These are phyloP conservation scores for Amphiduros pacificus DNA, from an alignment of 2,888 invertebrate species.

Conservation along the genomic window DNA sequence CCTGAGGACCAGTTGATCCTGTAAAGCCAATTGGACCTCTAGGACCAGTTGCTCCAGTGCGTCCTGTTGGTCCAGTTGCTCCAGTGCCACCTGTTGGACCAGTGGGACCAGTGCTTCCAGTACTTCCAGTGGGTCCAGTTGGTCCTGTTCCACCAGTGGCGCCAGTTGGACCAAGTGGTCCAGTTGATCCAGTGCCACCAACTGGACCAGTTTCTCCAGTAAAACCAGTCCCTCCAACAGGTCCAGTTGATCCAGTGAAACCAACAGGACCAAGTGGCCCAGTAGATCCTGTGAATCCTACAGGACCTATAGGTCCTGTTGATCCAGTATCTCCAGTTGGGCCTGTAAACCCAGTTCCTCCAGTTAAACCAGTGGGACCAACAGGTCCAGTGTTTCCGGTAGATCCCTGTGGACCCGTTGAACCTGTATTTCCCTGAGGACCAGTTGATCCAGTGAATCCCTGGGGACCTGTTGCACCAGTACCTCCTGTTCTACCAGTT, in stretches of 20 bases:
- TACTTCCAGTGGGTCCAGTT: neutral
- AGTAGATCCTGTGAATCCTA: constrained; percentile 14
- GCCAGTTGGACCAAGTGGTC: constrained; percentile 21
- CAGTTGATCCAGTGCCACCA: constrained; percentile 14
- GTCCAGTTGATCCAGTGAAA: constrained; percentile 11
- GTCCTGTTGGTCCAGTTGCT: neutral
- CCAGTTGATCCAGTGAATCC: constrained; percentile 25
- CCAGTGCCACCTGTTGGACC: constrained; percentile 10
- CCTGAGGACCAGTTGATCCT: constrained; percentile 1
- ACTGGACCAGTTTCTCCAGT: constrained; percentile 9
- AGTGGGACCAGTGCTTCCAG: constrained; percentile 11
- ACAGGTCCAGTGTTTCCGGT: constrained; percentile 18
- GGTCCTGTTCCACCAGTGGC: constrained; percentile 16
- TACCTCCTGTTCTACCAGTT: constrained; percentile 19
- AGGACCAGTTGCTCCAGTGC: constrained; percentile 18
- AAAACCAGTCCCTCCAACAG: constrained; percentile 10
- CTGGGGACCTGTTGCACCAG: constrained; percentile 21
- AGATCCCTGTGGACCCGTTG: constrained; percentile 17
- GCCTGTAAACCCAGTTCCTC: constrained; percentile 15
- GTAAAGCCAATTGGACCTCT: constrained; percentile 60
- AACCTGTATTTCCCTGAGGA: constrained; percentile 11
- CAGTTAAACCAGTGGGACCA: constrained; percentile 16
- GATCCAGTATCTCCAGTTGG: constrained; percentile 10
- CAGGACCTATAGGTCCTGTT: constrained; percentile 13
- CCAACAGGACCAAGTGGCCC: constrained; percentile 19